Conservation (phyloP, 2,888 invertebrate genomes). For the Eupithecia centaureata region DNA sequence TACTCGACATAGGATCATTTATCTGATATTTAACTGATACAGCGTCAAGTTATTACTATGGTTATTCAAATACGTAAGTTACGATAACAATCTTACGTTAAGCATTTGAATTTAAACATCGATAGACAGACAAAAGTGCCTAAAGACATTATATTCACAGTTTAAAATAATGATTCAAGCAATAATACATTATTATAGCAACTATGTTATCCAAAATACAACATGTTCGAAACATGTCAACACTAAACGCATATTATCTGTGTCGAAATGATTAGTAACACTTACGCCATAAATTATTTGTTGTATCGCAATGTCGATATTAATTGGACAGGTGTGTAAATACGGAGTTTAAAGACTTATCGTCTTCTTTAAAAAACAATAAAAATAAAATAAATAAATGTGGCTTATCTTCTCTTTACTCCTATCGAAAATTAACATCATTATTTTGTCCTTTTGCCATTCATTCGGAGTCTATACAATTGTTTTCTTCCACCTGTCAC, state of each 20-base stretch:
- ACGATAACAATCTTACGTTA: not conserved
- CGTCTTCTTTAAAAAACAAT: too few species aligned
- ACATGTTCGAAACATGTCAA: not conserved
- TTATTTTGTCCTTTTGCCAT: not conserved
- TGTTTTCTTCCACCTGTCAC: too few species aligned
- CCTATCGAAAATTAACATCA: not conserved
- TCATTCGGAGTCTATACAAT: not conserved
- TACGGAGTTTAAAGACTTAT: not conserved
- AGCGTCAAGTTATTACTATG: not conserved
- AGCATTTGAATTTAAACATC: not conserved
- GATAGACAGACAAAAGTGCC: not conserved
- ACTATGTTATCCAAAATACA: not conserved
- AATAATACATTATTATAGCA: not conserved
- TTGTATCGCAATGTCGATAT: not conserved
- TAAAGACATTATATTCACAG: not conserved
- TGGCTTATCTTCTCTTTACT: not conserved
- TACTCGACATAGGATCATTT: not conserved
- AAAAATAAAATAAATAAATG: too few species aligned
- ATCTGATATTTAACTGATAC: not conserved
- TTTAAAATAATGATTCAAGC: not conserved
- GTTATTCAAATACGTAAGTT: not conserved
- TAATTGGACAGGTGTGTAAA: not conserved
- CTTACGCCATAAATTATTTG: not conserved
- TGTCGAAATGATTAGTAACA: slow-evolving; percentile 12
- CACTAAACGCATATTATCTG: slow-evolving; percentile 15